A percentile compares a stretch with the other conserved stretches of the same genome.
phyloP scores from a whole-genome alignment of 2,797 vertebrate species.

The Glyptemys insculpta region DNA sequence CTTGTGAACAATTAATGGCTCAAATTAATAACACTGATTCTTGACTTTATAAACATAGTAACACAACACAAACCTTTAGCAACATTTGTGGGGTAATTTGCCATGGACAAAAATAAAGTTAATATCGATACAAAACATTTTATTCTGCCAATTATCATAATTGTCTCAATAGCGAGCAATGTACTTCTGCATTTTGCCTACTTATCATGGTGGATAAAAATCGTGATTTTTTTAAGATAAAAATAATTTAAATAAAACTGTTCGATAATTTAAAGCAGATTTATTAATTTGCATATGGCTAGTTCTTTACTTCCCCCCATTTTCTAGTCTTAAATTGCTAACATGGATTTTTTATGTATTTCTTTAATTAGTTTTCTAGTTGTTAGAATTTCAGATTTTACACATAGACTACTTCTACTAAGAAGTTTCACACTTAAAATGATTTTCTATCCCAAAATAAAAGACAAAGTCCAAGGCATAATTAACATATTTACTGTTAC shows the following conservation, averaged over 20 bases:
- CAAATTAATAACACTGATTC: neutral
- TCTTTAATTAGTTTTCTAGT: neutral
- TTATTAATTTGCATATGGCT: neutral
- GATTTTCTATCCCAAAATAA: neutral
- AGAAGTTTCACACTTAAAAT: neutral
- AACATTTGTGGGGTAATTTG: neutral
- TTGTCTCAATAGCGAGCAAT: neutral
- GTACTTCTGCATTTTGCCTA: neutral
- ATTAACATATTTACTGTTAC: neutral
- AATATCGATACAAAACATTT: neutral
- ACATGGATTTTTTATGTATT: neutral
- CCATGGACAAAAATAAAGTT: neutral
- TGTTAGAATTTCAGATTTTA: neutral
- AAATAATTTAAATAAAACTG: too few species aligned
- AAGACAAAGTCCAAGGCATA: neutral
- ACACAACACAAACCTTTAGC: neutral
- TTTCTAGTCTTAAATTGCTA: neutral
- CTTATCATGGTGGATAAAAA: neutral
- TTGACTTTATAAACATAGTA: neutral
- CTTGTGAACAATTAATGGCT: neutral
- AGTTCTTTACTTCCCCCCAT: neutral
- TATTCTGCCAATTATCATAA: neutral
- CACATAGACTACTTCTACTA: neutral
- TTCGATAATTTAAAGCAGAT: neutral
- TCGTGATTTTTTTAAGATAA: too few species aligned